Percentiles rank a stretch among this genome's conserved stretches.
Evolutionary conservation across 2,113 vertebrate genomes (phyloP).

Genomic region (Tympanuchus pallidicinctus): DNA sequence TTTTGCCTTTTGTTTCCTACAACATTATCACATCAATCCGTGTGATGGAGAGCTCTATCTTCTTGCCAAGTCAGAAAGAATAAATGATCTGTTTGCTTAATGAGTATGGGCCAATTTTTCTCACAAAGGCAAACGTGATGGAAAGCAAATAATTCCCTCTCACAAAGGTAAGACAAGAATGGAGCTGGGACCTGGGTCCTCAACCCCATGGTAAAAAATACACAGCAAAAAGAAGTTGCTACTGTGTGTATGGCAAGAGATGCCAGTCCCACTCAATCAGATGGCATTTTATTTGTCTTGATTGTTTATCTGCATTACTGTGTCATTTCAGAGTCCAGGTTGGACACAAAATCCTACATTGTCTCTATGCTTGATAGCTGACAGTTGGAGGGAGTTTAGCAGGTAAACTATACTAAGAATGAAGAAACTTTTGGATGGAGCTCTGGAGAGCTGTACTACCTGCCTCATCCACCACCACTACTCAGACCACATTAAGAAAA

Average conservation of each 20-base stretch:
- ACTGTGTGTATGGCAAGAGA: background rate
- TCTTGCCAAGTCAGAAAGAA: background rate
- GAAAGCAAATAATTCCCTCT: background rate
- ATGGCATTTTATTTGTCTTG: background rate
- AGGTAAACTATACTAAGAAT: background rate
- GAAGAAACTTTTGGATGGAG: background rate
- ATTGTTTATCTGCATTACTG: background rate
- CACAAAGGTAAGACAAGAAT: background rate
- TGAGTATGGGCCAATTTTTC: background rate
- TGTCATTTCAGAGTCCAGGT: background rate
- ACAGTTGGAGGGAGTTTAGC: too few relatives aligned
- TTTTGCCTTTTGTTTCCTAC: background rate
- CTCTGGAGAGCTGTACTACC: background rate
- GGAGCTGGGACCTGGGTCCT: background rate
- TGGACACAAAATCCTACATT: background rate
- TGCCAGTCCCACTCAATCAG: background rate
- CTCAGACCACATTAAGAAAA: background rate
- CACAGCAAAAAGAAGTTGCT: background rate
- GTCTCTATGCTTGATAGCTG: background rate
- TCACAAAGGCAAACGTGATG: background rate
- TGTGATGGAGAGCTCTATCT: background rate
- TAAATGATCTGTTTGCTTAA: background rate
- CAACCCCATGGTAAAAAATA: background rate
- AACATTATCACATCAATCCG: background rate
- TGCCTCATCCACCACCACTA: background rate